Evolutionary conservation across 2,113 vertebrate genomes (phyloP).

Genomic region (Cardinalis cardinalis): DNA sequence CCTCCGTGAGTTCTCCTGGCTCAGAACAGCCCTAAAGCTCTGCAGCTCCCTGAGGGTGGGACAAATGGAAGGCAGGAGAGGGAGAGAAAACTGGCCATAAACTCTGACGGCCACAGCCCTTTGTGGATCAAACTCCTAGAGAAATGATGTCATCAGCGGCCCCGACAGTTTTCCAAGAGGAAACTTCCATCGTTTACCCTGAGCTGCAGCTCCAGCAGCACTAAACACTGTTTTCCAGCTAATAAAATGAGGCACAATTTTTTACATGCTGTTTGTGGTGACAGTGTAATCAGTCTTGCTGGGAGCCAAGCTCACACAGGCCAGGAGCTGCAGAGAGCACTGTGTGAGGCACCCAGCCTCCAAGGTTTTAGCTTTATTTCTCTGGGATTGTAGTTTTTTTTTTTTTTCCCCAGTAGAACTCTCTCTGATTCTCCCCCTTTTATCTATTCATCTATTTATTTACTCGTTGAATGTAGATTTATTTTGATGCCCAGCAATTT

Average conservation of each 20-base stretch:
- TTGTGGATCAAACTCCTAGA: neutral
- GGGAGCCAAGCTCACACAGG: neutral
- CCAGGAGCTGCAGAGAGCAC: neutral
- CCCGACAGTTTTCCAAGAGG: constrained; percentile 19
- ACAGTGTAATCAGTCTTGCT: constrained; percentile 35
- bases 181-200: constrained; percentile 28
- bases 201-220: constrained; percentile 27
- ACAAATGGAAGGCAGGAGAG: neutral
- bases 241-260: constrained; percentile 45
- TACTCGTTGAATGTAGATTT: constrained; percentile 15
- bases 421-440: neutral
- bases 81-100: constrained; percentile 12
- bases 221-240: constrained; percentile 38
- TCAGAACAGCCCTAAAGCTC: neutral
- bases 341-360: neutral
- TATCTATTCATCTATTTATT: constrained; percentile 43
- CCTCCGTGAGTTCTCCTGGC: neutral
- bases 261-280: constrained; percentile 48
- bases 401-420: neutral
- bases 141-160: constrained; percentile 37
- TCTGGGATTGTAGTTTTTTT: neutral
- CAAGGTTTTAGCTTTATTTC: neutral
- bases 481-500: constrained; percentile 50
- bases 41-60: neutral
- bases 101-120: neutral